These are phyloP conservation scores for Camponotus vicinus DNA, from an alignment of 1,140 invertebrate genomes.

Conservation along the genomic window DNA sequence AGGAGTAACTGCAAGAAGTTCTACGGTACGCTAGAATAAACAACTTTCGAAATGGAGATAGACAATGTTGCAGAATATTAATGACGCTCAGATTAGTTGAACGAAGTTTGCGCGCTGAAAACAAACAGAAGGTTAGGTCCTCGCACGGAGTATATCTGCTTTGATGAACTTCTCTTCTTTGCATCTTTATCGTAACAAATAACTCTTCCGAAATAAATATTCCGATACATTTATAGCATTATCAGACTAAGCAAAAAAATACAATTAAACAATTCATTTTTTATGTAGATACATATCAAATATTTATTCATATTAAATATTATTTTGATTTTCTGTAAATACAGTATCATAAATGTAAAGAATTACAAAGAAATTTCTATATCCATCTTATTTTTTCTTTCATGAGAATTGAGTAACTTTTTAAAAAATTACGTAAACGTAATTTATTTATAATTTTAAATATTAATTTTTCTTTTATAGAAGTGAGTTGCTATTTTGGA, in stretches of 20 bases:
- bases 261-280: neutral
- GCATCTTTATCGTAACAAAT: conserved; percentile 18
- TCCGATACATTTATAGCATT: neutral
- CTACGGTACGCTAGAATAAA: conserved; percentile 26
- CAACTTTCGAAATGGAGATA: conserved; percentile 50
- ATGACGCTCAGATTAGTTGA: conserved; percentile 47
- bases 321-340: neutral
- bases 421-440: too few relatives aligned
- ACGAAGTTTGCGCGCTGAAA: conserved; percentile 38
- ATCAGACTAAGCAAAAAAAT: neutral
- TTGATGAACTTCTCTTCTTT: conserved; percentile 33
- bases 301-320: too few relatives aligned
- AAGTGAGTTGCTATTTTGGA: too few relatives aligned
- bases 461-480: too few relatives aligned
- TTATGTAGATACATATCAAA: neutral
- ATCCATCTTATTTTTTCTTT: too few relatives aligned
- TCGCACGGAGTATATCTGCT: neutral
- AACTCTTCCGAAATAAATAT: conserved; percentile 26
- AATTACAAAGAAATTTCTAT: neutral
- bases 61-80: conserved; percentile 55
- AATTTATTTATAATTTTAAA: too few relatives aligned
- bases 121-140: conserved; percentile 37
- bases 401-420: too few relatives aligned
- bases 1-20: conserved; percentile 41
- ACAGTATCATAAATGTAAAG: neutral